These are phyloP conservation scores for Pristionchus pacificus DNA, from an alignment of 1,140 invertebrate species.

Conservation along the genomic window DNA sequence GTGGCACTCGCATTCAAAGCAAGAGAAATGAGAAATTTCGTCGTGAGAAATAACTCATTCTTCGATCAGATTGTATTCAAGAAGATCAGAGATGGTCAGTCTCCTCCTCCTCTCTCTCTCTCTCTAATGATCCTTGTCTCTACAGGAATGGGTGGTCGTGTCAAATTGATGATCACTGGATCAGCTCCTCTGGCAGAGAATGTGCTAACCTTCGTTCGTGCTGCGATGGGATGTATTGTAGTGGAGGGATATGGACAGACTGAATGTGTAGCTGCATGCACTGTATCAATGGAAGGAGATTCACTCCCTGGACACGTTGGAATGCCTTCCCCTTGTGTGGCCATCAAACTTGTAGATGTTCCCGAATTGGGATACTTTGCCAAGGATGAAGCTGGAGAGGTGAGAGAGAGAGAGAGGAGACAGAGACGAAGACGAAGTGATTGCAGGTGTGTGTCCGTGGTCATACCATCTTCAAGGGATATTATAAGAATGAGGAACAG, in stretches of 20 bases:
- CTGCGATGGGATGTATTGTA: conserved; percentile 81
- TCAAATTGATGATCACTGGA: conserved; percentile 87
- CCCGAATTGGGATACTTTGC: conserved; percentile 56
- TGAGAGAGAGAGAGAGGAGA: conserved; percentile 12
- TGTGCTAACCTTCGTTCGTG: conserved; percentile 86
- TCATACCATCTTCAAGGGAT: conserved; percentile 57
- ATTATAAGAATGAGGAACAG: conserved; percentile 59
- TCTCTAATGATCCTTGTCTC: neutral
- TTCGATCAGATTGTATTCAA: conserved; percentile 52
- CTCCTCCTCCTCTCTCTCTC: neutral
- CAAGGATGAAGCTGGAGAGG: conserved; percentile 50
- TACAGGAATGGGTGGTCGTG: conserved; percentile 78
- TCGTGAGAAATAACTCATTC: conserved; percentile 49
- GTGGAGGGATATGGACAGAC: conserved; percentile 83
- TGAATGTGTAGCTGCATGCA: conserved; percentile 87
- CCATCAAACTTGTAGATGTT: conserved; percentile 56
- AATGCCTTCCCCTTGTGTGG: conserved; percentile 52
- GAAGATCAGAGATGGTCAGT: conserved; percentile 47
- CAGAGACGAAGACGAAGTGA: neutral
- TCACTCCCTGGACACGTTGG: conserved; percentile 55
- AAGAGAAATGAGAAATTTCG: conserved; percentile 44
- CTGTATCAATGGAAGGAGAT: conserved; percentile 59
- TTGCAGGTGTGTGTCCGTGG: conserved; percentile 33
- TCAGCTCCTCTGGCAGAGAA: conserved; percentile 87
- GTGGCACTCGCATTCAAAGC: conserved; percentile 44